These are phyloP conservation scores for Trichonephila inaurata DNA, from an alignment of 1,140 invertebrate genomes.

Conservation along the genomic window DNA sequence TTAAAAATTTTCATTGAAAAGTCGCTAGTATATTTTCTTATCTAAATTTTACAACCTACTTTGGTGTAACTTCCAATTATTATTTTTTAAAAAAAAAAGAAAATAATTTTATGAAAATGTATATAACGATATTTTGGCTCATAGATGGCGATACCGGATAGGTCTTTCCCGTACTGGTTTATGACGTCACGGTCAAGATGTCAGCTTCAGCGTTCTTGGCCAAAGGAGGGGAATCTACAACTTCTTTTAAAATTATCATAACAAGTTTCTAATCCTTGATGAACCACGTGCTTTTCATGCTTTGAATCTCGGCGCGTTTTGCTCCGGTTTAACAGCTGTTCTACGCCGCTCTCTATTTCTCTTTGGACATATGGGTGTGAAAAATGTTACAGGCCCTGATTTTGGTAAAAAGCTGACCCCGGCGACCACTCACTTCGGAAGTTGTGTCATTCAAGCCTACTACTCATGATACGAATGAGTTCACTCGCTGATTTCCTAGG, in stretches of 20 bases:
- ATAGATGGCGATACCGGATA: background rate
- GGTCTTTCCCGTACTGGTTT: constrained; percentile 2
- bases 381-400: background rate
- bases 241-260: constrained; percentile 58
- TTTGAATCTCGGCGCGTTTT: constrained; percentile 11
- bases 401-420: constrained; percentile 30
- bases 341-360: background rate
- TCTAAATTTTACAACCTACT: too few relatives aligned
- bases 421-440: constrained; percentile 61
- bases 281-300: constrained; percentile 67
- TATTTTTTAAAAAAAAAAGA: too few relatives aligned
- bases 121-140: too few relatives aligned
- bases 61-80: too few relatives aligned
- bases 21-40: too few relatives aligned
- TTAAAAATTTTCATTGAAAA: too few relatives aligned
- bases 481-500: constrained; percentile 21
- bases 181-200: constrained; percentile 68
- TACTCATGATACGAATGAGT: constrained; percentile 36
- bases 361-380: constrained; percentile 18
- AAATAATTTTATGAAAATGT: too few relatives aligned
- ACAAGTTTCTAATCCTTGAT: constrained; percentile 64
- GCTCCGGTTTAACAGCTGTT: constrained; percentile 9
- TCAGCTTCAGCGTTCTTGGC: constrained; percentile 55
- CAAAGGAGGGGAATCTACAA: constrained; percentile 2
- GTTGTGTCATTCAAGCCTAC: constrained; percentile 48